Conservation (phyloP, 2,888 invertebrate species). For the Mellilla xanthometata region DNA sequence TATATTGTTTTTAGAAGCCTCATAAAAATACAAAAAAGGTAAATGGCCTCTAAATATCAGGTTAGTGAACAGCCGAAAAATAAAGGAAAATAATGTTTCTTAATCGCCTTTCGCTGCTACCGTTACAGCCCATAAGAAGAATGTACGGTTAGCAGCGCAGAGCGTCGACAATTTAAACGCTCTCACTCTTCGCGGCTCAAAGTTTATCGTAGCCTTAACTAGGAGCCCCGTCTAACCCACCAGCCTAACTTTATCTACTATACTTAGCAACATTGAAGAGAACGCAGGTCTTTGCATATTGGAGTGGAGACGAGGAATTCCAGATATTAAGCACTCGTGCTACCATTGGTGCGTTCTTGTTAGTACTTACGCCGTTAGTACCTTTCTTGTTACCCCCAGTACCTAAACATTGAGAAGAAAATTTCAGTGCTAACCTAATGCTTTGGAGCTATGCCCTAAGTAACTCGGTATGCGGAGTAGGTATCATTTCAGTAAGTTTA, state of each 20-base stretch:
- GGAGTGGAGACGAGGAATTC: conserved; percentile 62
- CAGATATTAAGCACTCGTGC: conserved; percentile 72
- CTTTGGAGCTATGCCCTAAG: conserved; percentile 34
- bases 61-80: not conserved
- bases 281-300: conserved; percentile 36
- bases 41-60: too few species aligned
- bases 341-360: conserved; percentile 65
- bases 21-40: too few species aligned
- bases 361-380: conserved; percentile 55
- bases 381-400: conserved; percentile 55
- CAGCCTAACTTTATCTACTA: conserved; percentile 42
- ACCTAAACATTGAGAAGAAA: conserved; percentile 55
- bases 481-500: conserved; percentile 3
- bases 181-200: conserved; percentile 73
- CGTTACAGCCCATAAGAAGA: conserved; percentile 55
- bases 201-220: conserved; percentile 77
- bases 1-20: too few species aligned
- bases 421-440: conserved; percentile 52
- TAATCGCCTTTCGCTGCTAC: conserved; percentile 34
- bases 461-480: conserved; percentile 25
- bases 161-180: conserved; percentile 77
- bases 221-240: conserved; percentile 55
- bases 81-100: not conserved
- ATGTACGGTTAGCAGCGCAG: conserved; percentile 70
- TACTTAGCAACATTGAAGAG: conserved; percentile 30